A percentile compares a stretch with the other conserved stretches of the same genome.
These are phyloP conservation scores for Megathymus violae DNA, from an alignment of 1,140 invertebrate species.

Conservation along the genomic window DNA sequence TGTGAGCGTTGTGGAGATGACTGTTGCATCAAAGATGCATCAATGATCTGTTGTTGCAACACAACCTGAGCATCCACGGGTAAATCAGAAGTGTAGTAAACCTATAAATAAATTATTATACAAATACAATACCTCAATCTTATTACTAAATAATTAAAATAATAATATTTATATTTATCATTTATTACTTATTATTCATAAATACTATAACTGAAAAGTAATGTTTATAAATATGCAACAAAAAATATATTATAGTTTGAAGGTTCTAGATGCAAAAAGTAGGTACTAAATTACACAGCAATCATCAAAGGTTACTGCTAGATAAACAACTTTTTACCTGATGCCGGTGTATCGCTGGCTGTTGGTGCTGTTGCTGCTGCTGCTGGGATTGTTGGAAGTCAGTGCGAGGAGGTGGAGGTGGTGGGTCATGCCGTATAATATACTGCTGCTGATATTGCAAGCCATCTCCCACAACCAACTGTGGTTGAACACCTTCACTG, in stretches of 20 bases:
- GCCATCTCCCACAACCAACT: conserved; percentile 75
- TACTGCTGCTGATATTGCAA: conserved; percentile 78
- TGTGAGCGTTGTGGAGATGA: conserved; percentile 77
- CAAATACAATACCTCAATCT: conserved; percentile 40
- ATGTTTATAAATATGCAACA: conserved; percentile 30
- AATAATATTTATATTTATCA: conserved; percentile 1
- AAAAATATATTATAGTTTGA: conserved; percentile 7
- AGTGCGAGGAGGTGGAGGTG: conserved; percentile 47
- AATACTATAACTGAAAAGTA: conserved; percentile 22
- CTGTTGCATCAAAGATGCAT: conserved; percentile 82
- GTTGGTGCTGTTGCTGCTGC: conserved; percentile 63
- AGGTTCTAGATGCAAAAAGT: conserved; percentile 1
- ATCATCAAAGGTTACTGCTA: background rate
- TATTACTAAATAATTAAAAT: conserved; percentile 16
- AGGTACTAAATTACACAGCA: conserved; percentile 13
- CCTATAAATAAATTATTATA: conserved; percentile 78
- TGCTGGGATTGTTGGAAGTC: conserved; percentile 73
- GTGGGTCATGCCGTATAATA: conserved; percentile 75
- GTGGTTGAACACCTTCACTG: conserved; percentile 70
- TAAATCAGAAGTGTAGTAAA: conserved; percentile 83
- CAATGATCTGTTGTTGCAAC: conserved; percentile 83
- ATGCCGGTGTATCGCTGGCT: conserved; percentile 68
- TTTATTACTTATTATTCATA: background rate
- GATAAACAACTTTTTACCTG: conserved; percentile 51
- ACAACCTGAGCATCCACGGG: conserved; percentile 82